Base-by-base conservation (phyloP, 53 echinoderm and acorn worm genomes). In the Echinarachnius parma region DNA sequence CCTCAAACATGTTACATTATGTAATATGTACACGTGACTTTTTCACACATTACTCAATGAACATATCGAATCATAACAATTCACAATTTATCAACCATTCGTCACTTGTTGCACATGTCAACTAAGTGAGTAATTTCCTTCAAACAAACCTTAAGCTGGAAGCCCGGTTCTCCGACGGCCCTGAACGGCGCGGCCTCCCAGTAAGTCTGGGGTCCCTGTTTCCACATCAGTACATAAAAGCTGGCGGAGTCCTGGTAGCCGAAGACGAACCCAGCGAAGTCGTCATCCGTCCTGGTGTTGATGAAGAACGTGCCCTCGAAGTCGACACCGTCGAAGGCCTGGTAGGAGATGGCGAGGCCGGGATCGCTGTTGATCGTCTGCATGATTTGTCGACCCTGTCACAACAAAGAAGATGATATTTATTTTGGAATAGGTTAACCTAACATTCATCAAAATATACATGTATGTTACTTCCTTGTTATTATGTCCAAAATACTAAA, bases 141-240 rank as follows among this genome's bases (percentile, higher is more conserved):
- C n/a, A n/a, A n/a, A n/a, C 58, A 10, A 29, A 94, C 96, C 91
- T 96, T 96, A 9, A 96, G 80, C 60, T 96, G 96, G 74, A 96
- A 92, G 9, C 96, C 96, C 28, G 87, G 84, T 60, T 96, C 91
- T 8, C 87, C 96, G 16, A 96, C 91, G 9, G 96, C 96, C 71
- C 96, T 87, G 77, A 96, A 91, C 0, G 96, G 96, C n/a, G 96
- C 75, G 18, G 91, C 85, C 32, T 85, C 78, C 96, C 96, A 96
- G 53, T 96, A 96, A 4, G 96, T 96, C 79, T 96, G 96, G 2
- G 81, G 60, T 0, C 76, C 81, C 57, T 96, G 91, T 50, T 96
- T 96, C 96, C 96, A 96, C 96, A 96, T 96, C 46, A 92, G 31
- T 2, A 88, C 86, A 63, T 92, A 95, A 75, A 95, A 95, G 64